Evolutionary conservation across 2,113 vertebrate species (phyloP).

Genomic region (Acanthisitta chloris): DNA sequence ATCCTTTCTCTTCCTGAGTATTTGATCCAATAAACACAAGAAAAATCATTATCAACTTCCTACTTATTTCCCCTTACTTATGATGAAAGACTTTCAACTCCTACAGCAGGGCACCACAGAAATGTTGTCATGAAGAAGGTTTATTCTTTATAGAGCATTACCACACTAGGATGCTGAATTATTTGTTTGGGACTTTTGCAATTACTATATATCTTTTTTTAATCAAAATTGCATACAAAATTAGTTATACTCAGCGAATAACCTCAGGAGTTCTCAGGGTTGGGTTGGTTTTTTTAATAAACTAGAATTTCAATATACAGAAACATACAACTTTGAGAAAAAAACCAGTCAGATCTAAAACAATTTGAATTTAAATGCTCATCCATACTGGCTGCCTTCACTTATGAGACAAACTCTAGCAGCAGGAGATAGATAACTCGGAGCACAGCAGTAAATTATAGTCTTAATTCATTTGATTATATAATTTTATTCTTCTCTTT

Average conservation of each 20-base stretch:
- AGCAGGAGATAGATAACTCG: constrained; percentile 63
- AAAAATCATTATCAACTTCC: background rate
- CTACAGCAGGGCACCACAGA: background rate
- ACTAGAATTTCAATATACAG: background rate
- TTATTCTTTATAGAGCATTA: background rate
- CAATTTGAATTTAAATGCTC: constrained; percentile 45
- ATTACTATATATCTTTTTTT: background rate
- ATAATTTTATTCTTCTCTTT: constrained; percentile 57
- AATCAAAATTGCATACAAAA: background rate
- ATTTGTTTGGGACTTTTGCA: background rate
- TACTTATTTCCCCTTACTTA: background rate
- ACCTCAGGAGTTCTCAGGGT: background rate
- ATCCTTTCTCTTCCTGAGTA: background rate
- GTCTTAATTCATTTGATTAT: constrained; percentile 68
- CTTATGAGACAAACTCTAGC: constrained; percentile 45
- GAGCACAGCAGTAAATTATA: constrained; percentile 70
- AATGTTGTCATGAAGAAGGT: background rate
- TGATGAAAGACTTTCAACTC: background rate
- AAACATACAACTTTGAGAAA: background rate
- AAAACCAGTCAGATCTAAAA: background rate
- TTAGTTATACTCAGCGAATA: background rate
- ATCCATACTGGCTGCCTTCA: background rate
- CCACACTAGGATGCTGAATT: background rate
- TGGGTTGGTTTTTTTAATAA: background rate
- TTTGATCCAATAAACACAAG: background rate